phyloP scores from a whole-genome alignment of 2,113 vertebrate species.

The Prietella phreatophila region DNA sequence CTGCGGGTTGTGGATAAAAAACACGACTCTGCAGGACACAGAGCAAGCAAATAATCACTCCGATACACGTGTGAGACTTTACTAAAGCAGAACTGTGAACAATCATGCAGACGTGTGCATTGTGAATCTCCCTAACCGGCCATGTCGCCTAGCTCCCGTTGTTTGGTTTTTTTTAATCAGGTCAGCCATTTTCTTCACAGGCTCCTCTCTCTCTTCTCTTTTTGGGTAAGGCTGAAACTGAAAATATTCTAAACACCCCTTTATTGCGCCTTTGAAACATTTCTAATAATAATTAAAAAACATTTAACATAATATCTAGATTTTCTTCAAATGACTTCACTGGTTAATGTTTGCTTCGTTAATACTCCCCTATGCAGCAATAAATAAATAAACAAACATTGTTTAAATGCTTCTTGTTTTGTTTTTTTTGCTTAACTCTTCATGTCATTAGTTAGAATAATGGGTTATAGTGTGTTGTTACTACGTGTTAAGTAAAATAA shows the following conservation, averaged over 20 bases:
- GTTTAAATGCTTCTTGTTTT: neutral
- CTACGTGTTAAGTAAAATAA: neutral
- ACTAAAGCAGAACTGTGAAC: fast-evolving
- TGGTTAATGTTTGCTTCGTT: no score
- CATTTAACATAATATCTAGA: neutral
- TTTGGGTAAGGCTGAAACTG: neutral
- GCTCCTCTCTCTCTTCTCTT: neutral
- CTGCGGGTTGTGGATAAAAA: neutral
- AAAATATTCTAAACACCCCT: neutral
- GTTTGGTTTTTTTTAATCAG: neutral
- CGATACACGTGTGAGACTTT: neutral
- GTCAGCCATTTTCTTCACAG: constrained; percentile 49
- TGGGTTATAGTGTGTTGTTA: no score
- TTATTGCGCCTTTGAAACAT: neutral
- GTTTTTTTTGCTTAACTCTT: neutral
- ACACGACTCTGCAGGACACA: neutral
- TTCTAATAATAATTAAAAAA: neutral
- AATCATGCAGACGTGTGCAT: neutral
- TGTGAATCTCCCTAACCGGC: neutral
- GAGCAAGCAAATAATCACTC: neutral
- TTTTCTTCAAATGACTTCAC: no score
- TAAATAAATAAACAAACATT: neutral
- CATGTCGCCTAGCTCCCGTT: neutral
- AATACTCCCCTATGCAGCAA: neutral
- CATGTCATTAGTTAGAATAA: no score